A percentile compares a stretch with the other conserved stretches of the same genome.
phyloP scores from a whole-genome alignment of 2,113 vertebrate species.

The Crotalus tigris region DNA sequence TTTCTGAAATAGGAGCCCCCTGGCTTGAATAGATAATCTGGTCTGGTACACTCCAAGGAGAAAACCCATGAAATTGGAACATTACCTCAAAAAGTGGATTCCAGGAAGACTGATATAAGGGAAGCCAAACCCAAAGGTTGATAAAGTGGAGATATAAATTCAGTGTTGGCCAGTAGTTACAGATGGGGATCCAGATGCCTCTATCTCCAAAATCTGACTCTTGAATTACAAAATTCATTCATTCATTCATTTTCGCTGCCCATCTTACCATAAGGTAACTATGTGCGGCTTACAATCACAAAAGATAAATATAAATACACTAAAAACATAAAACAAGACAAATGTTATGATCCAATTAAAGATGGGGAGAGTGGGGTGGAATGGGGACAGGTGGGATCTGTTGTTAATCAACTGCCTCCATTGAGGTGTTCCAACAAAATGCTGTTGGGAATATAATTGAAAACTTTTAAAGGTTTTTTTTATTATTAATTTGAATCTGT shows the following conservation, averaged over 20 bases:
- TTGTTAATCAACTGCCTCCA: neutral
- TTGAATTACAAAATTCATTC: neutral
- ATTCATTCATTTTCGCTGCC: no score
- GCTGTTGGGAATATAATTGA: neutral
- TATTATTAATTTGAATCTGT: neutral
- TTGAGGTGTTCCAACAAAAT: neutral
- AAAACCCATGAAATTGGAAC: neutral
- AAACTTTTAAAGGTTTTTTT: neutral
- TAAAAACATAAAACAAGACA: neutral
- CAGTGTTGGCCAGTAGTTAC: neutral
- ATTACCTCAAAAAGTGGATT: neutral
- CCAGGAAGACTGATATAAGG: neutral
- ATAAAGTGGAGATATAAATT: neutral
- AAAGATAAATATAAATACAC: neutral
- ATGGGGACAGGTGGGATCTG: neutral
- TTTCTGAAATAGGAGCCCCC: neutral
- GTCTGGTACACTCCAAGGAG: neutral
- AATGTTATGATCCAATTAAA: neutral
- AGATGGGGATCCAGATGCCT: neutral
- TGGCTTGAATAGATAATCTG: neutral
- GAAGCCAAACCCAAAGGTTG: neutral
- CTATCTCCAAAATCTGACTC: neutral
- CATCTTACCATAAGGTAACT: neutral
- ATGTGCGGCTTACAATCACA: neutral
- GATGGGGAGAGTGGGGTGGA: neutral